Percentiles rank a stretch among this genome's conserved stretches.
These are phyloP conservation scores for Drosophila dunni DNA, from an alignment of 1,140 invertebrate species.

Conservation along the genomic window DNA sequence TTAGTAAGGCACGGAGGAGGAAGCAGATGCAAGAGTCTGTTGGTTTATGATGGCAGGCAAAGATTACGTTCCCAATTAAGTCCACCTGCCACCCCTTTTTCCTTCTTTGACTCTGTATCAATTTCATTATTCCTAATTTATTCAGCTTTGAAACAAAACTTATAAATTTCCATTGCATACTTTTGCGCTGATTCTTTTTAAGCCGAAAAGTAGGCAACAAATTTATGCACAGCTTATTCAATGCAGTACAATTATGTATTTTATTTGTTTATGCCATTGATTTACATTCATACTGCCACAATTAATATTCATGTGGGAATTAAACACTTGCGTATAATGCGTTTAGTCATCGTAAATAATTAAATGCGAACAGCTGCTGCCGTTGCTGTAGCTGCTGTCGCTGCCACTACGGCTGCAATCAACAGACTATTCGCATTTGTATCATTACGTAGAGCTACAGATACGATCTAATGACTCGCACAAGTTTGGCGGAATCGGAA, in stretches of 20 bases:
- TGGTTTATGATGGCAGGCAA: too few relatives aligned
- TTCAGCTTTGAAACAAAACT: not conserved
- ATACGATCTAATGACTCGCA: constrained; percentile 72
- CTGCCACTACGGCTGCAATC: constrained; percentile 23
- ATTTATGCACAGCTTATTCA: constrained; percentile 8
- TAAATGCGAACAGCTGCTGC: constrained; percentile 52
- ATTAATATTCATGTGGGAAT: constrained; percentile 33
- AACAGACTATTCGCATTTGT: constrained; percentile 25
- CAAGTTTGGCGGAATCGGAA: constrained; percentile 71
- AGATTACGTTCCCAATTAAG: too few relatives aligned
- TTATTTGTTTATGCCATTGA: constrained; percentile 36
- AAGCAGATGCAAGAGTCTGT: too few relatives aligned
- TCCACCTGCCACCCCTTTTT: too few relatives aligned
- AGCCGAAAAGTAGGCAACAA: constrained; percentile 53
- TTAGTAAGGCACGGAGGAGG: too few relatives aligned
- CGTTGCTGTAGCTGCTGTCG: constrained; percentile 31
- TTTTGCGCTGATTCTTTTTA: constrained; percentile 41
- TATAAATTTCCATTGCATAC: constrained; percentile 51
- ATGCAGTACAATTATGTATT: not conserved
- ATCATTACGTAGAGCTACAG: constrained; percentile 18
- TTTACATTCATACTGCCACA: constrained; percentile 5
- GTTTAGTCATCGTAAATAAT: constrained; percentile 58
- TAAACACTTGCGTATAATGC: constrained; percentile 4
- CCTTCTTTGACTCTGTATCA: too few relatives aligned
- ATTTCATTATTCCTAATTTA: constrained; percentile 1